Conservation (phyloP, 2,888 invertebrate species). For the Trichopria drosophilae region DNA sequence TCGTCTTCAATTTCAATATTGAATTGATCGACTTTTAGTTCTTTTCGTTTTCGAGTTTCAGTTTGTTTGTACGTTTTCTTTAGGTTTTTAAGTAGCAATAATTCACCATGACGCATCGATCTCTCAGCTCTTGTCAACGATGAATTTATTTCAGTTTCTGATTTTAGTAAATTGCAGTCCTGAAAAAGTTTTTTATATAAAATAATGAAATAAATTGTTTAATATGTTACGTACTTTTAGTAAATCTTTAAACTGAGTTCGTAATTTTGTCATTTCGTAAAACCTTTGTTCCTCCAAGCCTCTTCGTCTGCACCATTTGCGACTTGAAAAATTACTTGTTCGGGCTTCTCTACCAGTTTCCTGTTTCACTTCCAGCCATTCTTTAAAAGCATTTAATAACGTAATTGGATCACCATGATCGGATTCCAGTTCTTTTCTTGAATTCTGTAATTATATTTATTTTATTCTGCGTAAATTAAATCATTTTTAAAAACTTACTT, state of each 20-base stretch:
- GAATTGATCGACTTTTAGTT: constrained; percentile 73
- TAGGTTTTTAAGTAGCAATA: constrained; percentile 81
- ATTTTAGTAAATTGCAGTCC: constrained; percentile 68
- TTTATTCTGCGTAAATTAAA: constrained; percentile 2
- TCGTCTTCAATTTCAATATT: constrained; percentile 68
- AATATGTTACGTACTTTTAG: constrained; percentile 64
- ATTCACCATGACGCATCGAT: constrained; percentile 82
- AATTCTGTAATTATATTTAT: constrained; percentile 60
- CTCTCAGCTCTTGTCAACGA: constrained; percentile 71
- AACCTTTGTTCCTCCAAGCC: constrained; percentile 96
- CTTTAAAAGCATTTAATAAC: constrained; percentile 81
- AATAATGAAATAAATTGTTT: constrained; percentile 1
- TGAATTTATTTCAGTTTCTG: constrained; percentile 61
- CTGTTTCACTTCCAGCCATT: constrained; percentile 84
- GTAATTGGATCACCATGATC: constrained; percentile 96
- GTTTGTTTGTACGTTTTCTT: constrained; percentile 73
- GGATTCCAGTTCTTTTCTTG: constrained; percentile 80
- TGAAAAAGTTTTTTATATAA: constrained; percentile 46
- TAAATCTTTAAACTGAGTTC: constrained; percentile 84
- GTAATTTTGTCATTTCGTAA: constrained; percentile 93
- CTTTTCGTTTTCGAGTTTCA: constrained; percentile 72
- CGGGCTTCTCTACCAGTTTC: constrained; percentile 52
- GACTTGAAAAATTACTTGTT: constrained; percentile 49
- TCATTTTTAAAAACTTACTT: constrained; percentile 60
- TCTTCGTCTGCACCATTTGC: constrained; percentile 85